phyloP scores from a whole-genome alignment of 2,797 vertebrate genomes.

The Arrhamphus sclerolepis region DNA sequence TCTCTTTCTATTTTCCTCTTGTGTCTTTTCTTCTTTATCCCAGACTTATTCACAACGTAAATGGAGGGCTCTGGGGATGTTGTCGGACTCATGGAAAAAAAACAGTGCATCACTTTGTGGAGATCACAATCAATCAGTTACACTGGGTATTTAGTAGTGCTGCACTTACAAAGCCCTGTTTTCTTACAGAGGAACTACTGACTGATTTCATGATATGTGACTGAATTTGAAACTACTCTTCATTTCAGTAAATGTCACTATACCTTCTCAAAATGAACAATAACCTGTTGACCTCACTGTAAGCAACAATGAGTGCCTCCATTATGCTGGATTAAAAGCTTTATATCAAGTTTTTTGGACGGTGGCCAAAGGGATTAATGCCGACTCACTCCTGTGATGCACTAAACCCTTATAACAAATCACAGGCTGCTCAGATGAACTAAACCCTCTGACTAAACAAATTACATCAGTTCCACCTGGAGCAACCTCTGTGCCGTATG shows the following conservation, averaged over 20 bases:
- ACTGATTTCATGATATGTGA: neutral
- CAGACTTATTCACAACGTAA: too few species aligned
- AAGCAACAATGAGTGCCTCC: slow-evolving; percentile 37
- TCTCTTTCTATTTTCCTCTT: too few species aligned
- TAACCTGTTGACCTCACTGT: slow-evolving; percentile 25
- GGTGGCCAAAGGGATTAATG: slow-evolving; percentile 55
- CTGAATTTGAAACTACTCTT: neutral
- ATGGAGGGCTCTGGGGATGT: too few species aligned
- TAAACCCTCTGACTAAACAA: neutral
- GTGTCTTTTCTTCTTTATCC: too few species aligned
- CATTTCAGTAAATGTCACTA: neutral
- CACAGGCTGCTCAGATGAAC: slow-evolving; percentile 35
- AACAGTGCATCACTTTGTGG: too few species aligned
- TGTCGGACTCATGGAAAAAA: too few species aligned
- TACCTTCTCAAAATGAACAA: slow-evolving; percentile 26
- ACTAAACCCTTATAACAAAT: slow-evolving; percentile 28
- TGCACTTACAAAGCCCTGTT: neutral
- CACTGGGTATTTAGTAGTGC: too few species aligned
- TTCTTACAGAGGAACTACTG: neutral
- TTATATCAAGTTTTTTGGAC: slow-evolving; percentile 49
- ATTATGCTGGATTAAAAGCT: slow-evolving; percentile 43
- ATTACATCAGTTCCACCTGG: slow-evolving; percentile 11
- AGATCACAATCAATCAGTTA: too few species aligned
- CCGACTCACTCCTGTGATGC: slow-evolving; percentile 44
- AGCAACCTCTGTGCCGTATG: neutral